These are phyloP conservation scores for Lanistes nyassanus DNA, from an alignment of 1,140 invertebrate species.

Conservation along the genomic window DNA sequence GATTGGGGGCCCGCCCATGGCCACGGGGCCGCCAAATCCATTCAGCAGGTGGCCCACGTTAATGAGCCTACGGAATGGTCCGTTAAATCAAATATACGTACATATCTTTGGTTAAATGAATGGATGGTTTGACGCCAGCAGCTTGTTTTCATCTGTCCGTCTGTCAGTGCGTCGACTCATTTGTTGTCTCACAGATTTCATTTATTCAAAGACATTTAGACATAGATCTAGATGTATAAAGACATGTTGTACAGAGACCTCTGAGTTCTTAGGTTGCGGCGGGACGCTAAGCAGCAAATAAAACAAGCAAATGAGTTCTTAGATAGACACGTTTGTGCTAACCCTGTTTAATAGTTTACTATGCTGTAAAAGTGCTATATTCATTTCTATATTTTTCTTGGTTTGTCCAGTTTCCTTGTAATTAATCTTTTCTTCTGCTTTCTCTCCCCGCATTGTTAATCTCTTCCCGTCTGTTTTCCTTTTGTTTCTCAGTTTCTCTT, in stretches of 20 bases:
- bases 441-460: background rate
- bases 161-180: background rate
- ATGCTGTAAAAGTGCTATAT: no score
- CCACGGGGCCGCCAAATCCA: conserved; percentile 58
- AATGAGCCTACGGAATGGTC: conserved; percentile 42
- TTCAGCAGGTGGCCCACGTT: conserved; percentile 50
- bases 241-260: no score
- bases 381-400: no score
- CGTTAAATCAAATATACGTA: background rate
- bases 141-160: background rate
- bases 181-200: no score
- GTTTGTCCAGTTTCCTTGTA: no score
- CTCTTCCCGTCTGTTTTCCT: background rate
- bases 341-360: no score
- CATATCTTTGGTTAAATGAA: background rate
- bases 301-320: no score
- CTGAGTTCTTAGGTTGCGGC: no score
- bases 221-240: background rate
- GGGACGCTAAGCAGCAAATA: no score
- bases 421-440: background rate
- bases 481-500: background rate
- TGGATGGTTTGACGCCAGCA: background rate
- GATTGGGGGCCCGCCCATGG: conserved; percentile 54
- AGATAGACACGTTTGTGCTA: no score
- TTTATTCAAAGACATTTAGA: no score